phyloP scores from a whole-genome alignment of 2,113 vertebrate genomes.

The Verasper variegatus region DNA sequence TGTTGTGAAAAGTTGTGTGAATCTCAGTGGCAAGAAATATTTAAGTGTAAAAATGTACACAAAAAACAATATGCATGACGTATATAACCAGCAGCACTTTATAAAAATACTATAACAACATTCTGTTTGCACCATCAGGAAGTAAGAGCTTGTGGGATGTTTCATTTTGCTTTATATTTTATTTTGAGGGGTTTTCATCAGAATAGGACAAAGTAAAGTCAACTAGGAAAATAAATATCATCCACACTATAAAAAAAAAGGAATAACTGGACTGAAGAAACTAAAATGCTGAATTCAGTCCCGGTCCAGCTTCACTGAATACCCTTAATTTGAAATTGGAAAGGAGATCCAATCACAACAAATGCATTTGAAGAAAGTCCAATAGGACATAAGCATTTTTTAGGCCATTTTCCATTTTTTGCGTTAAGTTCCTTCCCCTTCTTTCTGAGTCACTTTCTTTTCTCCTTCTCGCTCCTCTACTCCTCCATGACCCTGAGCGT shows the following conservation, averaged over 20 bases:
- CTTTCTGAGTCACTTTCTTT: slow-evolving; percentile 22
- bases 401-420: slow-evolving; percentile 8
- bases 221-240: slow-evolving; percentile 31
- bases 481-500: slow-evolving; percentile 60
- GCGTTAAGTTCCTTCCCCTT: not conserved
- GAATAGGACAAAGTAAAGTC: slow-evolving; percentile 31
- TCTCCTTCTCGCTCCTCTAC: slow-evolving; percentile 13
- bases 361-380: not conserved
- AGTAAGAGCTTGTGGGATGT: too few species aligned
- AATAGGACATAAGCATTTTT: not conserved
- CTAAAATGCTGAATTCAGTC: not conserved
- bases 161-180: slow-evolving; percentile 9
- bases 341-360: not conserved
- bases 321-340: slow-evolving; percentile 11
- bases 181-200: slow-evolving; percentile 11
- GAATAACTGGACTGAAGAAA: slow-evolving; percentile 2
- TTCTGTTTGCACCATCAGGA: too few species aligned
- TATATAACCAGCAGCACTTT: too few species aligned
- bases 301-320: not conserved
- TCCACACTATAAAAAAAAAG: slow-evolving; percentile 47
- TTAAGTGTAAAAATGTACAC: not conserved
- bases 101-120: too few species aligned
- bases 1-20: not conserved
- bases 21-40: not conserved
- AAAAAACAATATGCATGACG: too few species aligned